Evolutionary conservation across 2,797 vertebrate genomes (phyloP).

Genomic region (Falco naumanni): DNA sequence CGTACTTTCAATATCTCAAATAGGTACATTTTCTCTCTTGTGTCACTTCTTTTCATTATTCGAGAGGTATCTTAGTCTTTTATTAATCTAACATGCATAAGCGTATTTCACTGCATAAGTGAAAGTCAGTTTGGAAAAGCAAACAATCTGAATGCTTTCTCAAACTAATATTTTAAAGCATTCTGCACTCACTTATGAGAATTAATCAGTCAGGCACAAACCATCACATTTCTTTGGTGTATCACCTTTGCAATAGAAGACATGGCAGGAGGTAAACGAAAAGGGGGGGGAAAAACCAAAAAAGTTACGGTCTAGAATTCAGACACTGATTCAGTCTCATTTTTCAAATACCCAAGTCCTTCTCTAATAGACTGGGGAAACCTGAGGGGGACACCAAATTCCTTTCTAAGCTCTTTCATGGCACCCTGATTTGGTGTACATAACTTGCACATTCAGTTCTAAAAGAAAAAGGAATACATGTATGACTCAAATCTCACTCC

Average conservation of each 20-base stretch:
- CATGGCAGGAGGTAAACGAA: neutral
- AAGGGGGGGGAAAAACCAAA: neutral
- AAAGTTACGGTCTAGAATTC: neutral
- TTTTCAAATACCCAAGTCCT: neutral
- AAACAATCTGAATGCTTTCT: neutral
- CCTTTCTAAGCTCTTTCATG: neutral
- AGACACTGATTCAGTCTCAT: neutral
- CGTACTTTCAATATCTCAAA: neutral
- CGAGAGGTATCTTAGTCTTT: neutral
- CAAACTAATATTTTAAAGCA: neutral
- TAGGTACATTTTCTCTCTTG: neutral
- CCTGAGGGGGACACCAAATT: neutral
- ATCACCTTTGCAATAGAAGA: neutral
- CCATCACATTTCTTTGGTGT: neutral
- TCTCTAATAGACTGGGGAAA: neutral
- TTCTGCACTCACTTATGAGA: neutral
- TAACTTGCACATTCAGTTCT: neutral
- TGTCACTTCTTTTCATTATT: neutral
- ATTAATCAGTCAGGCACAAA: neutral
- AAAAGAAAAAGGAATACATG: neutral
- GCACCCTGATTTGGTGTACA: neutral
- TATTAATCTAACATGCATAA: neutral
- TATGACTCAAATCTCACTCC: neutral
- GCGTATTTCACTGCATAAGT: neutral
- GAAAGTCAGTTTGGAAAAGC: neutral